Percentiles rank a stretch among this genome's conserved stretches.
These are phyloP conservation scores for Schrankia costaestrigalis DNA, from an alignment of 2,888 invertebrate genomes.

Conservation along the genomic window DNA sequence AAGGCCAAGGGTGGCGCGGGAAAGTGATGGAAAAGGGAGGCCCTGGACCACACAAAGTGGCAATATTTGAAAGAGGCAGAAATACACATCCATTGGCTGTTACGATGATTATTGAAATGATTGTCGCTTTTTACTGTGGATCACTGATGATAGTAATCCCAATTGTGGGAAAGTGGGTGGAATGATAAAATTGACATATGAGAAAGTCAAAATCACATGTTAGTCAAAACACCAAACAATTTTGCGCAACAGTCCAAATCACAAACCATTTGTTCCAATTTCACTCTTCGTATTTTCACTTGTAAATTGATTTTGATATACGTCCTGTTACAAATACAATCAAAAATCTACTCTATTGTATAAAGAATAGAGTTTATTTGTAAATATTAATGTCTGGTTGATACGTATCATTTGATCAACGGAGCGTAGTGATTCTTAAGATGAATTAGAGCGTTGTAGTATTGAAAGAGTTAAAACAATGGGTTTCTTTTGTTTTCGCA, in stretches of 20 bases:
- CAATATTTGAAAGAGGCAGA: no score
- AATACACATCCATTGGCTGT: no score
- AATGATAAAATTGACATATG: no score
- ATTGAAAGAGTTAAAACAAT: slow-evolving; percentile 7
- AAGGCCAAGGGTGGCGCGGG: no score
- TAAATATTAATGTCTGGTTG: slow-evolving; percentile 2
- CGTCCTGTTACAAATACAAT: not conserved
- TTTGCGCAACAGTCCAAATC: not conserved
- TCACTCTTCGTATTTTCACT: slow-evolving; percentile 15
- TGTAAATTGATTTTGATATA: slow-evolving; percentile 22
- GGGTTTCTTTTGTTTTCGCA: slow-evolving; percentile 9
- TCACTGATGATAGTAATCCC: no score
- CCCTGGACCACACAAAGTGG: no score
- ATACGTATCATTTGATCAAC: slow-evolving; percentile 17
- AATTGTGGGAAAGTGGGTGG: no score
- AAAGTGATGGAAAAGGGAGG: no score
- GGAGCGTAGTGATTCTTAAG: slow-evolving; percentile 39
- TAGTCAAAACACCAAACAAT: no score
- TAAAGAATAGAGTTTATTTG: slow-evolving; percentile 11
- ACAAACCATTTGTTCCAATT: not conserved
- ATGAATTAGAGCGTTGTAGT: slow-evolving; percentile 38
- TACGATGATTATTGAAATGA: no score
- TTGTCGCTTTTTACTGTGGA: no score
- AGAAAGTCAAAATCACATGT: no score
- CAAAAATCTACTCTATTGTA: slow-evolving; percentile 6